A percentile compares a stretch with the other conserved stretches of the same genome.
Evolutionary conservation across 2,888 invertebrate genomes (phyloP).

Genomic region (Aleiodes leptofemur): DNA sequence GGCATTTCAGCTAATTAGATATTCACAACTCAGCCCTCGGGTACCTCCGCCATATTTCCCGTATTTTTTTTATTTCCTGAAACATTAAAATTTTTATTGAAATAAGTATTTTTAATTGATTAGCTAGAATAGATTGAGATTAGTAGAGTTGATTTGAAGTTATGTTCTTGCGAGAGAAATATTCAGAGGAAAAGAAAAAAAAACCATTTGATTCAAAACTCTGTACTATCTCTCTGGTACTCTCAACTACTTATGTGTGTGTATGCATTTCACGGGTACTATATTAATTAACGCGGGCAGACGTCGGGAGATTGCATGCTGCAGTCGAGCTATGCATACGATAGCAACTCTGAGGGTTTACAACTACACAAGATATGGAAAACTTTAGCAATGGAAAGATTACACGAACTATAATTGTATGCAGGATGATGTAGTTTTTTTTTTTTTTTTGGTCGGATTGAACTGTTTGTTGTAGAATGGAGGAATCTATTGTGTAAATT

Average conservation of each 20-base stretch:
- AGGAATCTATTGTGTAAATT: neutral
- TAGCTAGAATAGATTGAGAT: too few species aligned
- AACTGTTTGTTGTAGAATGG: neutral
- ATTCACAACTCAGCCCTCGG: conserved; percentile 35
- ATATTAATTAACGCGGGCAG: conserved; percentile 32
- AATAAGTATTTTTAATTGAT: conserved; percentile 16
- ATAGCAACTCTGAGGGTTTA: conserved; percentile 13
- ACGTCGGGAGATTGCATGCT: conserved; percentile 22
- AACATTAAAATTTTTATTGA: conserved; percentile 14
- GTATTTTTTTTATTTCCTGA: neutral
- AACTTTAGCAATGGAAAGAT: conserved; percentile 15
- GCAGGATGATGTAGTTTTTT: neutral
- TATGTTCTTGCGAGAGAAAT: conserved; percentile 4
- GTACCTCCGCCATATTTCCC: conserved; percentile 38
- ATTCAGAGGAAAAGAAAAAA: conserved; percentile 5
- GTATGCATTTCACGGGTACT: conserved; percentile 27
- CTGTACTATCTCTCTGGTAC: conserved; percentile 13
- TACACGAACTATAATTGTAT: neutral
- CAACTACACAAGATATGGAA: conserved; percentile 11
- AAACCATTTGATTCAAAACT: conserved; percentile 25
- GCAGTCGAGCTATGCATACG: conserved; percentile 18
- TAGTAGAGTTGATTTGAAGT: conserved; percentile 7
- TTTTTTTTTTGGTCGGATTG: neutral
- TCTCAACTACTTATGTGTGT: conserved; percentile 24
- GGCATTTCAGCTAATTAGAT: conserved; percentile 45